Conservation (phyloP, 2,797 vertebrate species). For the Anomalospiza imberbis region DNA sequence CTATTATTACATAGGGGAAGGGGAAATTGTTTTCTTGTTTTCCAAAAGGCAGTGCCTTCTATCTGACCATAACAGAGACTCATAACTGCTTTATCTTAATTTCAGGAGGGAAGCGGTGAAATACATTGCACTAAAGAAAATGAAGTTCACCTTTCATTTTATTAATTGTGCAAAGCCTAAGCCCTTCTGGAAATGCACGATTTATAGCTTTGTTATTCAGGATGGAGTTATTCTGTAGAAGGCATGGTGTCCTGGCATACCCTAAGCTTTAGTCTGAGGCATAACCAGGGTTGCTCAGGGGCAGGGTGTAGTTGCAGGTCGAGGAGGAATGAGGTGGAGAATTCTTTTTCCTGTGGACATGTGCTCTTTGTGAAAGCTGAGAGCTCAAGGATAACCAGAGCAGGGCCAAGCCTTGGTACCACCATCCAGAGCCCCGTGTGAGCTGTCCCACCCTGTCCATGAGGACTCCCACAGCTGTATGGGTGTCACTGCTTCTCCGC, state of each 20-base stretch:
- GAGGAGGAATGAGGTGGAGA: background rate
- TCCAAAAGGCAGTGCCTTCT: background rate
- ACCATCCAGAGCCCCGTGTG: fast-evolving
- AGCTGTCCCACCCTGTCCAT: fast-evolving
- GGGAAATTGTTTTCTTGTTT: background rate
- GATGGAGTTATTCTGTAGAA: background rate
- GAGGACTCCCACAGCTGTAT: background rate
- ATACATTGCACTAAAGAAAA: background rate
- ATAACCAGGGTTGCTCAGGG: background rate
- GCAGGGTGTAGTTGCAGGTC: background rate
- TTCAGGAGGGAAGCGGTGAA: fast-evolving
- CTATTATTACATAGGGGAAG: background rate
- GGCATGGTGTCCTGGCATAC: background rate
- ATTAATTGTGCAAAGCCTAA: background rate
- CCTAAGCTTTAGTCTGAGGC: background rate
- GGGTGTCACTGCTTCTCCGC: background rate
- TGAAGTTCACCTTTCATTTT: background rate
- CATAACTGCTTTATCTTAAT: background rate
- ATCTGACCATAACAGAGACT: background rate
- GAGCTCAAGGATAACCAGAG: background rate
- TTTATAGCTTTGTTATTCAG: background rate
- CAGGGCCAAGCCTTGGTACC: background rate
- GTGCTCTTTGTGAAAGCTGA: background rate
- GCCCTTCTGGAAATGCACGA: background rate
- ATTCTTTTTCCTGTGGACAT: background rate